A percentile compares a stretch with the other conserved stretches of the same genome.
Conservation (phyloP, 2,113 vertebrate species). For the Budorcas taxicolor region DNA sequence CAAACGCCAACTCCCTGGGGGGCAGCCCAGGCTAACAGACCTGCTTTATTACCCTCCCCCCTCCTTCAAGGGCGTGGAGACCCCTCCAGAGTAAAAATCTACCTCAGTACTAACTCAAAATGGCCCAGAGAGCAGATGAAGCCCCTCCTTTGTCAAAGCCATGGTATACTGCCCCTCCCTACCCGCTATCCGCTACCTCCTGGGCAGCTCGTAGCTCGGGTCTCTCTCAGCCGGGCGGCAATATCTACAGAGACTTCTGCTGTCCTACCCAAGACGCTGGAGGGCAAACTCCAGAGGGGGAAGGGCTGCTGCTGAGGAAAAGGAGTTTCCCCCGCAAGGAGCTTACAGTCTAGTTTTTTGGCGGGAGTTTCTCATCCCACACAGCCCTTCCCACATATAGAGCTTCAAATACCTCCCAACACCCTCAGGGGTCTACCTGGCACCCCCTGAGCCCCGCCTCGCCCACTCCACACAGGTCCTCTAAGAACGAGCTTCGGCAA, state of each 20-base stretch:
- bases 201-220: background rate
- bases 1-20: background rate
- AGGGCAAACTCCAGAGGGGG: background rate
- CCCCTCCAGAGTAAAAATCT: background rate
- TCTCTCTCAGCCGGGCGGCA: background rate
- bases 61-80: background rate
- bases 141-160: background rate
- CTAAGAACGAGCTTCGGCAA: background rate
- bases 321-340: background rate
- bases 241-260: background rate
- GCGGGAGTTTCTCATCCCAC: constrained; percentile 48
- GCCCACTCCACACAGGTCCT: background rate
- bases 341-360: constrained; percentile 51
- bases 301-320: background rate
- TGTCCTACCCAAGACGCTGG: background rate
- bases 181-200: background rate
- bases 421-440: background rate
- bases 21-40: background rate
- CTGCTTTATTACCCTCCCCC: background rate
- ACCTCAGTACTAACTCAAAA: background rate
- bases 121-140: background rate
- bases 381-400: background rate
- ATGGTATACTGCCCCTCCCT: background rate
- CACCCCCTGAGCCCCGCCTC: background rate
- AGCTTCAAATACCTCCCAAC: background rate